Evolutionary conservation across 2,113 vertebrate genomes (phyloP).

Genomic region (Pavo muticus): DNA sequence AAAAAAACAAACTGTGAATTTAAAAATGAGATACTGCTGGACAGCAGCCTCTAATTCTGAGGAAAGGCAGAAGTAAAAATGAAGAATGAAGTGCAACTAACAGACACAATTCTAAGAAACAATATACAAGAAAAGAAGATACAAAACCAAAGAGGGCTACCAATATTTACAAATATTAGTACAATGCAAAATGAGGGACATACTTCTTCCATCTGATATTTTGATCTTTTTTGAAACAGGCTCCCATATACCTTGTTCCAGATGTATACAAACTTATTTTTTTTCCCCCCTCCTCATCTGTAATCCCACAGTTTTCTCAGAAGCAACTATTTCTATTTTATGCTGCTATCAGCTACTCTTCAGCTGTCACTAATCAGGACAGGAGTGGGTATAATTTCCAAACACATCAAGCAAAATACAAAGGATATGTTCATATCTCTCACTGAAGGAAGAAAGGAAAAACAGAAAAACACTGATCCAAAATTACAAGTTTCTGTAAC

Average conservation of each 20-base stretch:
- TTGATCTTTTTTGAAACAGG: neutral
- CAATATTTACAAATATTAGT: neutral
- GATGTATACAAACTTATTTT: neutral
- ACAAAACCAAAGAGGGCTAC: neutral
- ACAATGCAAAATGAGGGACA: neutral
- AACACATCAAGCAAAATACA: neutral
- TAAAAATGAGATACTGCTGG: neutral
- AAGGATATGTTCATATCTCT: neutral
- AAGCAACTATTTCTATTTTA: neutral
- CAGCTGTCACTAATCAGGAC: neutral
- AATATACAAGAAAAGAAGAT: neutral
- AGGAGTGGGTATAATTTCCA: neutral
- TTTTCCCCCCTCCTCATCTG: neutral
- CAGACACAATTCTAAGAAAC: neutral
- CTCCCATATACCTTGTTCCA: neutral
- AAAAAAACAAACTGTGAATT: neutral
- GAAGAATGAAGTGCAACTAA: neutral
- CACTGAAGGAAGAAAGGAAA: neutral
- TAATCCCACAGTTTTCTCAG: neutral
- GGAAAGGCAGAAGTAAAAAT: neutral
- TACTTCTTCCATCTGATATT: neutral
- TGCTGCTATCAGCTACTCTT: neutral
- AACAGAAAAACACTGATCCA: neutral
- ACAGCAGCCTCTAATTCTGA: neutral
- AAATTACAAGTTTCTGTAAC: neutral